These are phyloP conservation scores for Abrostola tripartita DNA, from an alignment of 2,888 invertebrate genomes.

Conservation along the genomic window DNA sequence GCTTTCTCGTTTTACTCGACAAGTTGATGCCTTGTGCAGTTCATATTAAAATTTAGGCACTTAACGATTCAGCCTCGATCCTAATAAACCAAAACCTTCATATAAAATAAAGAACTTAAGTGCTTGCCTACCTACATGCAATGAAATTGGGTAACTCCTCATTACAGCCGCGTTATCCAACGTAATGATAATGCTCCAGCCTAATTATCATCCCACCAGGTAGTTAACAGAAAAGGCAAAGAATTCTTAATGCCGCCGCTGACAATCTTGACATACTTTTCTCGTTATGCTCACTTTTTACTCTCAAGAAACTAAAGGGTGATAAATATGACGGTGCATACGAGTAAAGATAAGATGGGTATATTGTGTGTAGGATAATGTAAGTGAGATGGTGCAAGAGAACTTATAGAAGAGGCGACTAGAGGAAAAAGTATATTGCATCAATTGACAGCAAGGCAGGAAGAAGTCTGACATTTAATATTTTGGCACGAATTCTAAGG, in stretches of 20 bases:
- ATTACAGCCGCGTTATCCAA: constrained; percentile 3
- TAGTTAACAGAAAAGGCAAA: constrained; percentile 26
- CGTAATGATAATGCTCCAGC: constrained; percentile 18
- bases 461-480: not conserved
- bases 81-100: not conserved
- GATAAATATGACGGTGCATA: too few relatives aligned
- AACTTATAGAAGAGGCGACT: too few relatives aligned
- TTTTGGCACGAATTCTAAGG: constrained; percentile 4
- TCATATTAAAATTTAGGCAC: not conserved
- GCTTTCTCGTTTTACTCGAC: too few relatives aligned
- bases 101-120: not conserved
- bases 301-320: not conserved
- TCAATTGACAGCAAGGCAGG: too few relatives aligned
- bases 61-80: not conserved
- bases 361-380: too few relatives aligned
- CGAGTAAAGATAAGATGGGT: too few relatives aligned
- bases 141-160: not conserved
- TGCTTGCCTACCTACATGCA: not conserved
- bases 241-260: constrained; percentile 28
- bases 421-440: too few relatives aligned
- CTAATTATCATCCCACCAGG: constrained; percentile 34
- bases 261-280: constrained; percentile 41
- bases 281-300: constrained; percentile 29
- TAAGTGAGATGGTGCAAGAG: too few relatives aligned
- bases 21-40: not conserved